Evolutionary conservation across 2,797 vertebrate genomes (phyloP).

Genomic region (Brotula barbata): DNA sequence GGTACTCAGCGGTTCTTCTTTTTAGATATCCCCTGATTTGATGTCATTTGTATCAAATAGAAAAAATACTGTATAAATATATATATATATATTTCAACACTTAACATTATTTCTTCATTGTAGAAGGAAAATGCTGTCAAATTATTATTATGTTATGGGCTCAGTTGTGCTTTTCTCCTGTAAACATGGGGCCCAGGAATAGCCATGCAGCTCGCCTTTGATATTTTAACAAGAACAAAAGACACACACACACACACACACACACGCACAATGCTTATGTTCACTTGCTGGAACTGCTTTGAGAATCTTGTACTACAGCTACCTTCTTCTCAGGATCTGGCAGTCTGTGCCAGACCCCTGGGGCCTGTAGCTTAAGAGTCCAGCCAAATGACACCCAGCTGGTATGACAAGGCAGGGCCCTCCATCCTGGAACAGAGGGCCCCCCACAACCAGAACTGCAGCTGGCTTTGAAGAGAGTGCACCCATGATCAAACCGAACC

Average conservation of each 20-base stretch:
- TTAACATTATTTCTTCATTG: conserved; percentile 13
- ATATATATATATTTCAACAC: conserved; percentile 1
- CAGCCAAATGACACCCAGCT: conserved; percentile 66
- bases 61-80: conserved; percentile 10
- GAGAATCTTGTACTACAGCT: conserved; percentile 43
- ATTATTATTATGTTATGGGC: neutral
- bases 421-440: conserved; percentile 21
- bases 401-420: conserved; percentile 43
- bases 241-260: conserved; percentile 8
- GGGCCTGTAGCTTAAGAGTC: conserved; percentile 53
- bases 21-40: neutral
- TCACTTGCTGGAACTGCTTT: conserved; percentile 3
- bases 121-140: conserved; percentile 10
- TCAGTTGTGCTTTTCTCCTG: conserved; percentile 8
- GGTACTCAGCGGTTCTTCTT: neutral
- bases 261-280: conserved; percentile 3
- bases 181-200: conserved; percentile 13
- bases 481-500: conserved; percentile 32
- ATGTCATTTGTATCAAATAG: conserved; percentile 6
- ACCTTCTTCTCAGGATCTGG: conserved; percentile 49
- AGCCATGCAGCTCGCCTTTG: conserved; percentile 30
- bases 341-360: conserved; percentile 48
- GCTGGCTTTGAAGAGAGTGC: neutral
- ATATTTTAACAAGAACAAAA: conserved; percentile 41
- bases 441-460: conserved; percentile 5